phyloP scores from a whole-genome alignment of 2,113 vertebrate species.

The Serilophus lunatus region DNA sequence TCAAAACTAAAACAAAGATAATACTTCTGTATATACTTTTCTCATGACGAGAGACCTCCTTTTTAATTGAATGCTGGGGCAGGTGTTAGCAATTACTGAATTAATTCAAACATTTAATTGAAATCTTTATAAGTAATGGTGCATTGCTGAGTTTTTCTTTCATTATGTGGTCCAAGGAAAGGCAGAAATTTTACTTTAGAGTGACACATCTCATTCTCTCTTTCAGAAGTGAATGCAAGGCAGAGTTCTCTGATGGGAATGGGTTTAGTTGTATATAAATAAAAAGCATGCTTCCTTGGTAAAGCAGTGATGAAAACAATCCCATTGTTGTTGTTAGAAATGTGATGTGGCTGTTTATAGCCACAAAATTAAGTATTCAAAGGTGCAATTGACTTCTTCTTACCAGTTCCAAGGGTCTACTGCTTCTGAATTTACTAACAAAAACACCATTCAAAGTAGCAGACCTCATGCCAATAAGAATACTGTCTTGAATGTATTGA shows the following conservation, averaged over 20 bases:
- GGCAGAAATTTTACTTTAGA: too few species aligned
- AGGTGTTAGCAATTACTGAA: conserved; percentile 54
- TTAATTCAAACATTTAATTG: not conserved
- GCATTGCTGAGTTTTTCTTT: conserved; percentile 25
- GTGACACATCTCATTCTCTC: too few species aligned
- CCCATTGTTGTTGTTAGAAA: conserved; percentile 41
- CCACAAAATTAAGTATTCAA: conserved; percentile 63
- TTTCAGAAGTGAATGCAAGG: too few species aligned
- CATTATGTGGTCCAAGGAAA: not conserved
- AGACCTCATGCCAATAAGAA: not conserved
- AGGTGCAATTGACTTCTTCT: conserved; percentile 39
- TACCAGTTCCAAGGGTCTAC: conserved; percentile 26
- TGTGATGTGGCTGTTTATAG: conserved; percentile 55
- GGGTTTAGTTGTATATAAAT: conserved; percentile 44
- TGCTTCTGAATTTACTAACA: conserved; percentile 41
- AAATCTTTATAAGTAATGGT: conserved; percentile 6
- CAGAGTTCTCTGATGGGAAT: not conserved
- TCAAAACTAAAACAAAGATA: not conserved
- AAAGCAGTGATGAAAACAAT: conserved; percentile 35
- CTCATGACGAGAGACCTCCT: not conserved
- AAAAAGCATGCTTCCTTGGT: conserved; percentile 33
- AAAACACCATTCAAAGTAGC: conserved; percentile 20
- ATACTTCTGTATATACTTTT: not conserved
- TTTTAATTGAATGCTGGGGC: not conserved
- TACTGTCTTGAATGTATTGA: not conserved